Conservation (phyloP, 2,113 vertebrate species). For the Sphyrna mokarran region DNA sequence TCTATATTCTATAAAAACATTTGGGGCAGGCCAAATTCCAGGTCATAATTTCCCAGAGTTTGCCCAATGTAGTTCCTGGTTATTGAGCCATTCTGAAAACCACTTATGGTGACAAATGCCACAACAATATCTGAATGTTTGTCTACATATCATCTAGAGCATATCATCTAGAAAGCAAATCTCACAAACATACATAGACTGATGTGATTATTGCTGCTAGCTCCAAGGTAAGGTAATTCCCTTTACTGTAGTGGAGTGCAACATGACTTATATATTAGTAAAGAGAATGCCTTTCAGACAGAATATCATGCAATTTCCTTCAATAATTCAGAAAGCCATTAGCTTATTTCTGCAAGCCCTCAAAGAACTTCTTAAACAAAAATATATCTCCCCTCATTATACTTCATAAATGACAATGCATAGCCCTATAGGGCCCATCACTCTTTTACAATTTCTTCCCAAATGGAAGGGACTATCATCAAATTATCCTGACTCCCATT, state of each 20-base stretch:
- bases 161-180: not conserved
- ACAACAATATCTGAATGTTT: not conserved
- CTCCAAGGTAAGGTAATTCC: not conserved
- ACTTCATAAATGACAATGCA: not conserved
- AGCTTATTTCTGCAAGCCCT: not conserved
- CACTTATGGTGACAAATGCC: not conserved
- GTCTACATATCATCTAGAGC: not conserved
- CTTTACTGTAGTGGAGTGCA: not conserved
- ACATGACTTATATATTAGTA: not conserved
- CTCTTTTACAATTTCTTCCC: not conserved
- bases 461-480: not conserved
- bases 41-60: not conserved
- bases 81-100: not conserved
- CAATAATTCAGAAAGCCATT: not conserved
- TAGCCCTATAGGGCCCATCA: not conserved
- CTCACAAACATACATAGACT: not conserved
- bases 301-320: not conserved
- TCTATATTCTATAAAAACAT: too few relatives aligned
- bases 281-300: not conserved
- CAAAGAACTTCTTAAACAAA: not conserved
- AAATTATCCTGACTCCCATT: not conserved
- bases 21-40: too few relatives aligned
- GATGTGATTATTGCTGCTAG: not conserved
- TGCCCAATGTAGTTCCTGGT: not conserved
- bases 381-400: not conserved